Evolutionary conservation across 2,888 invertebrate species (phyloP), one percentile per base, ranked within the genome.

Genomic region (Campoplex capitator): DNA sequence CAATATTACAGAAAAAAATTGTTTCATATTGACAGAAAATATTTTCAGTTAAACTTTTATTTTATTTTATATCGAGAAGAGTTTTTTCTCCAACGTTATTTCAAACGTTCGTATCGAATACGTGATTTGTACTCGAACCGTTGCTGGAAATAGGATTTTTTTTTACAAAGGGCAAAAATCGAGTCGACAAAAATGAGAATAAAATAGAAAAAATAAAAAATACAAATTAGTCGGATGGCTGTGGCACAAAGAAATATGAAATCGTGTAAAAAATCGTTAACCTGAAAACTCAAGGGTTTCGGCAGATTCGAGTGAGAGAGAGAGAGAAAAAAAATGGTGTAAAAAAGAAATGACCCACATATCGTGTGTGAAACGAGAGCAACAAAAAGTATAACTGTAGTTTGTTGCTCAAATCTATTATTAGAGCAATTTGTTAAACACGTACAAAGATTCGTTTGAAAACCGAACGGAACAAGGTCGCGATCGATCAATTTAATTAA

Each of bases 401-500:
- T 65, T 68, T 68, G 70, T 48, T 67, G 42, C 45, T 74, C 32
- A 84, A 80, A 80, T 79, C 70, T 85, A 85, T 80, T 85, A 85
- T 85, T 85, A 76, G 79, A 76, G 75, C 58, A 71, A 80, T 80
- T 51, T 76, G 70, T 75, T 78, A 74, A 74, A 67, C 35, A 80
- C 58, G 28, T 56, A 54, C 32, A 68, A 73, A 68, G 65, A 85
- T 76, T 81, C 76, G 71, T 81, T 71, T 32, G 58, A 67, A 18
- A 58, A 54, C 51, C 67, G 77, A 65, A 80, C 80, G 73, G 65
- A 77, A 84, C 86, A 84, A 86, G 86, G 86, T 84, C 84, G 32
- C 58, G 80, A 84, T 84, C 86, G 86, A 86, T 86, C 86, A 84
- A 86, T 81, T 86, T 86, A 86, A 86, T 86, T 86, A 86, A 84